phyloP scores from a whole-genome alignment of 2,113 vertebrate genomes.

The Menura novaehollandiae region DNA sequence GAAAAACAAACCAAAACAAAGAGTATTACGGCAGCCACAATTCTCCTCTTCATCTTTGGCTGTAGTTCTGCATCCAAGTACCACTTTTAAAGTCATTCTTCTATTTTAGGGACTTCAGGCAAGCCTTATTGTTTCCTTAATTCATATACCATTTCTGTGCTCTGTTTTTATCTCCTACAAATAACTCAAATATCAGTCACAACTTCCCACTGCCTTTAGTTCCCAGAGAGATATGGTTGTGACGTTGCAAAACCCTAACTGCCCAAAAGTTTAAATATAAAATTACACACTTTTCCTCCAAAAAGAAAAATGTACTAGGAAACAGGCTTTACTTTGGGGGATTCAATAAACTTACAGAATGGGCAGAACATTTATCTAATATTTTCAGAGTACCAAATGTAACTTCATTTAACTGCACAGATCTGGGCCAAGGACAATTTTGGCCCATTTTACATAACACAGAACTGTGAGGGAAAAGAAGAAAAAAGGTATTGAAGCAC shows the following conservation, averaged over 20 bases:
- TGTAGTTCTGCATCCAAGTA: background rate
- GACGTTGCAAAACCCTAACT: background rate
- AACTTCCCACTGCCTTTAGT: background rate
- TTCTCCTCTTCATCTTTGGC: background rate
- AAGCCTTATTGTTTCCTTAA: background rate
- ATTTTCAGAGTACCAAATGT: background rate
- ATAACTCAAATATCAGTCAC: background rate
- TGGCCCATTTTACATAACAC: background rate
- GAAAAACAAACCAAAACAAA: background rate
- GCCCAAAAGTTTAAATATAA: slow-evolving; percentile 11
- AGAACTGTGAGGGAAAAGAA: background rate
- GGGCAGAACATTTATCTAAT: background rate
- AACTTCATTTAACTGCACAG: background rate
- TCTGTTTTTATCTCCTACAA: background rate
- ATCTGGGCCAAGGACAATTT: background rate
- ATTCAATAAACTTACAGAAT: background rate
- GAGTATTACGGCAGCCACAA: background rate
- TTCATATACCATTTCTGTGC: background rate
- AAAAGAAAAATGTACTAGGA: background rate
- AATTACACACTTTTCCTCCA: background rate
- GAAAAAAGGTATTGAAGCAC: background rate
- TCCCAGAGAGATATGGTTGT: background rate
- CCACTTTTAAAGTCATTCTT: background rate
- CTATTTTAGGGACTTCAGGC: background rate
- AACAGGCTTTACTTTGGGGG: background rate